Evolutionary conservation across 2,797 vertebrate genomes (phyloP), one percentile per base, ranked within the genome.

Genomic region (Danio aesculapii): DNA sequence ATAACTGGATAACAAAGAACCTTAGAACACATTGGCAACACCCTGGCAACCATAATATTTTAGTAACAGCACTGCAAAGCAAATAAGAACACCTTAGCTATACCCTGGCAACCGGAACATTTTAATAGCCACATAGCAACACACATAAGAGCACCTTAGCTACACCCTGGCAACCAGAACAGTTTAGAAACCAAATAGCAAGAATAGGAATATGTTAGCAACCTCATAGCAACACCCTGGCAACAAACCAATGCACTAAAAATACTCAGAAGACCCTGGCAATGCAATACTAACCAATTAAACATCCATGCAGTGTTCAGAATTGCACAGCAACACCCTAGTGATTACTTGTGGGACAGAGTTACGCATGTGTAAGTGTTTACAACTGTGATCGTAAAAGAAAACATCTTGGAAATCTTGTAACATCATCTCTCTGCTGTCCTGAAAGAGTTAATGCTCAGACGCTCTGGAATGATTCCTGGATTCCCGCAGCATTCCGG

Each of bases 381-480:
- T 41, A 50, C 47, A 67, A 67, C 9, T 1, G 19, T 49, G 7
- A 47, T 8, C 12, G 5, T 47, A 13, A 47, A 21, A 39, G 16
- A 49, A 43, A 64, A 53, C 5, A 30, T n/a, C 10, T 63, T 19
- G 3, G 5, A 17, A 53, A 9, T 41, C 16, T 43, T 43, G 30
- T 41, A 8, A 6, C 30, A 8, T 10, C 19, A 3, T 8, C 1
- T 8, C 39, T 53, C 12, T 49, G 3, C n/a, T 52, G 71, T 43
- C 11, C 30, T 44, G 53, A 72, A 76, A 53, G 55, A 30, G 66
- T 75, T 75, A 81, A 69, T 0, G 1, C 47, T 44, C 46, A 46
- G 39, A 53, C 49, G 7, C 59, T 67, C 72, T n/a, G 55, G 21
- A 75, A n/a, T 68, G 67, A 79, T 63, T 79, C 55, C 44, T 62